phyloP scores from a whole-genome alignment of 2,797 vertebrate genomes.

The Caiman crocodilus region DNA sequence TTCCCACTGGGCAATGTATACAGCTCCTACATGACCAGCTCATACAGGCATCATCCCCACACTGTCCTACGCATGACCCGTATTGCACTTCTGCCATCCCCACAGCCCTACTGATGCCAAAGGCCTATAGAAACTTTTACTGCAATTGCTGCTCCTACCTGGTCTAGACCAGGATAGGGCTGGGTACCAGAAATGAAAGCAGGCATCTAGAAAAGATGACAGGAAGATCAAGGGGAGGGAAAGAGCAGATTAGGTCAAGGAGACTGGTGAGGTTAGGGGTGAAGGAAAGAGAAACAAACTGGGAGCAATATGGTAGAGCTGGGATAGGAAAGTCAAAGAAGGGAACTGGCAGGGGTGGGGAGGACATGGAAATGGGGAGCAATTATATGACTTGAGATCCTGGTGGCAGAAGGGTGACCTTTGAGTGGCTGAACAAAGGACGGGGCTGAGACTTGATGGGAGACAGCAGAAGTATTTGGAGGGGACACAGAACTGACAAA shows the following conservation, averaged over 20 bases:
- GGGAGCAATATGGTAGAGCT: not conserved
- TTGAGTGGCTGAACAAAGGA: not conserved
- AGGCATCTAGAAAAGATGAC: not conserved
- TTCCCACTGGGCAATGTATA: not conserved
- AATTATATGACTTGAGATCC: not conserved
- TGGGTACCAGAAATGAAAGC: not conserved
- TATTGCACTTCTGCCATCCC: not conserved
- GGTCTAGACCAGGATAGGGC: not conserved
- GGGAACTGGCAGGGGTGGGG: rapidly evolving
- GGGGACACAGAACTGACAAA: too few relatives aligned
- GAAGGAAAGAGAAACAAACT: not conserved
- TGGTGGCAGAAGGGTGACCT: not conserved
- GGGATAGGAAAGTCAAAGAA: not conserved
- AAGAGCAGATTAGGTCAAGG: not conserved
- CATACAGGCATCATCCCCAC: not conserved
- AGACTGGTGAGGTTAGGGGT: not conserved
- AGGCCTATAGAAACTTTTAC: not conserved
- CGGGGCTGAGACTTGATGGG: not conserved
- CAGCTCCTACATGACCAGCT: too few relatives aligned
- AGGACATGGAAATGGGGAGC: not conserved
- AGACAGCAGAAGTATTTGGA: not conserved
- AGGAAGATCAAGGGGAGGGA: not conserved
- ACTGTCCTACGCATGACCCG: not conserved
- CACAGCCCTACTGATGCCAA: not conserved
- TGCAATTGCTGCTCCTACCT: not conserved